Evolutionary conservation across 2,797 vertebrate genomes (phyloP).

Genomic region (Macrochelys suwanniensis): DNA sequence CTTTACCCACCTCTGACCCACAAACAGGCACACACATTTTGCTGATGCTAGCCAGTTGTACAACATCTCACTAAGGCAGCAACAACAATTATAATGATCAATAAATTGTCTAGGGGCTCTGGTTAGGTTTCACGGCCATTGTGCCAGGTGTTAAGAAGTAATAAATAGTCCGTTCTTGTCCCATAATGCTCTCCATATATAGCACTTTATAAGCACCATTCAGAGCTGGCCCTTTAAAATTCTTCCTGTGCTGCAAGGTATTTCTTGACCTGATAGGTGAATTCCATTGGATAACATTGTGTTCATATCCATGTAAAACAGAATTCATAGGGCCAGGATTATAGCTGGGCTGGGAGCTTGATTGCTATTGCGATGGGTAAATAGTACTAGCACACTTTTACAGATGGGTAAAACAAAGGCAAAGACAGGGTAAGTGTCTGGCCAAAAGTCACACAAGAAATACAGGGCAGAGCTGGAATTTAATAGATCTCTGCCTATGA

Average conservation of each 20-base stretch:
- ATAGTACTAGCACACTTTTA: not conserved
- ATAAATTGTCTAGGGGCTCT: not conserved
- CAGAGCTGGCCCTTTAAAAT: not conserved
- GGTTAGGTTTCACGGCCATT: not conserved
- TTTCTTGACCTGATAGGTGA: slow-evolving; percentile 9
- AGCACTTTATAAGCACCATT: not conserved
- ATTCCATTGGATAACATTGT: not conserved
- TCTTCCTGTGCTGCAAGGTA: not conserved
- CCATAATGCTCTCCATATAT: not conserved
- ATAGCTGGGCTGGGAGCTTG: not conserved
- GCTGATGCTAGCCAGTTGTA: not conserved
- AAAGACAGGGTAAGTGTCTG: not conserved
- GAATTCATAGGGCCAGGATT: not conserved
- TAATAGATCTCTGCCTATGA: not conserved
- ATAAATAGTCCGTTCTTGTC: not conserved
- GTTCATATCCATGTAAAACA: not conserved
- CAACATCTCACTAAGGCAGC: not conserved
- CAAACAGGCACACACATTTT: not conserved
- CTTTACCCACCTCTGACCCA: not conserved
- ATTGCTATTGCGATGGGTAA: not conserved
- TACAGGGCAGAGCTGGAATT: not conserved
- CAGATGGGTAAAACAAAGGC: not conserved
- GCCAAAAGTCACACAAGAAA: not conserved
- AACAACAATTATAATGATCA: not conserved
- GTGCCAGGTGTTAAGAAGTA: not conserved